Conservation (phyloP, 2,797 vertebrate genomes). For the Scomberomorus guttatus region DNA sequence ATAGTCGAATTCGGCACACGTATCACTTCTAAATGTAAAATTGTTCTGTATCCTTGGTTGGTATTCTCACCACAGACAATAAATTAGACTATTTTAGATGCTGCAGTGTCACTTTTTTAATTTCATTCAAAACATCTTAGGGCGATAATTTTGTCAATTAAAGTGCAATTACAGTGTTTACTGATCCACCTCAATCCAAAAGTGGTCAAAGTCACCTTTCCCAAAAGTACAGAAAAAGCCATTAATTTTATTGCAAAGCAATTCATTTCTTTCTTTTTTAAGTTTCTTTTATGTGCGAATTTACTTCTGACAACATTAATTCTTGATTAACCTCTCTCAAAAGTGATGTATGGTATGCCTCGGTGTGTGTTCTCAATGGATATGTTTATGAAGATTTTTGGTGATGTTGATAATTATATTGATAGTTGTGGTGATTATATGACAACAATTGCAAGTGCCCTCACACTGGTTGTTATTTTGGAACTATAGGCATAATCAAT, state of each 20-base stretch:
- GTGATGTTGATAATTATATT: slow-evolving; percentile 82
- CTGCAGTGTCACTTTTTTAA: slow-evolving; percentile 73
- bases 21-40: slow-evolving; percentile 15
- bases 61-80: slow-evolving; percentile 25
- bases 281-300: slow-evolving; percentile 58
- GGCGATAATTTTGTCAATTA: slow-evolving; percentile 72
- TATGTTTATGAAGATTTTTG: slow-evolving; percentile 81
- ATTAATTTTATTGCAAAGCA: slow-evolving; percentile 68
- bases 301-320: slow-evolving; percentile 65
- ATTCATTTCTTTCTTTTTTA: slow-evolving; percentile 45
- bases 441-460: slow-evolving; percentile 86
- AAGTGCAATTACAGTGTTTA: slow-evolving; percentile 86
- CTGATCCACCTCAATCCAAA: slow-evolving; percentile 74
- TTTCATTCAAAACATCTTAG: slow-evolving; percentile 58
- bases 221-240: slow-evolving; percentile 69
- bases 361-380: slow-evolving; percentile 81
- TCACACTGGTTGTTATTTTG: slow-evolving; percentile 83
- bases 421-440: slow-evolving; percentile 85
- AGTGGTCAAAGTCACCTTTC: slow-evolving; percentile 60
- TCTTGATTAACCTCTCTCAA: slow-evolving; percentile 68
- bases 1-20: slow-evolving; percentile 4
- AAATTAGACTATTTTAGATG: slow-evolving; percentile 55
- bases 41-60: slow-evolving; percentile 1
- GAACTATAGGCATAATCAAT: slow-evolving; percentile 79
- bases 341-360: slow-evolving; percentile 81